Evolutionary conservation across 2,797 vertebrate genomes (phyloP).

Genomic region (Eidolon dupreanum): DNA sequence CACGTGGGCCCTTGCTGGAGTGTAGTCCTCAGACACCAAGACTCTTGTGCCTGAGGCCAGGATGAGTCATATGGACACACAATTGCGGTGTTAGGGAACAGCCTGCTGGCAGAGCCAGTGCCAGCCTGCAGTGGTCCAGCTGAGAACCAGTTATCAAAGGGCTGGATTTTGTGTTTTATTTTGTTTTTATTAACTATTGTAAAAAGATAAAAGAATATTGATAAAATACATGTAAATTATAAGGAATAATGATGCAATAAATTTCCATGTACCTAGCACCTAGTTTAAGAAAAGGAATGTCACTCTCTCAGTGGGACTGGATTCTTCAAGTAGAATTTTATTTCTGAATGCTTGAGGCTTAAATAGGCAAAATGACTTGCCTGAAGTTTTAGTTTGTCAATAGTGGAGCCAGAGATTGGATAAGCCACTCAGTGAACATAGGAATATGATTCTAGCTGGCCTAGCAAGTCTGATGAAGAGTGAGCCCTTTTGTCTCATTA

Average conservation of each 20-base stretch:
- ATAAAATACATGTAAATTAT: conserved; percentile 3
- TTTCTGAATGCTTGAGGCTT: conserved; percentile 37
- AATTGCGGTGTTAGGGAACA: conserved; percentile 54
- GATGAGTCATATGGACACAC: conserved; percentile 50
- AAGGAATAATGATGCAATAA: conserved; percentile 13
- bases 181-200: conserved; percentile 41
- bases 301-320: not conserved
- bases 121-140: not conserved
- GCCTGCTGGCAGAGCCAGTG: conserved; percentile 54
- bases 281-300: conserved; percentile 15
- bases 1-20: not conserved
- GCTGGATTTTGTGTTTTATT: not conserved
- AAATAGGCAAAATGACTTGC: conserved; percentile 2
- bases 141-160: not conserved
- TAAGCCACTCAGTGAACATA: not conserved
- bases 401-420: not conserved
- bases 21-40: not conserved
- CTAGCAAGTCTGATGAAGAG: conserved; percentile 33
- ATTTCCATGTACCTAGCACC: not conserved
- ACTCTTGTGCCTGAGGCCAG: not conserved
- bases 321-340: conserved; percentile 25
- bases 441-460: conserved; percentile 38
- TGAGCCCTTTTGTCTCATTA: not conserved
- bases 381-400: not conserved
- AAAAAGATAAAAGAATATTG: conserved; percentile 28